phyloP scores from a whole-genome alignment of 2,797 vertebrate species.

The Lacerta agilis region DNA sequence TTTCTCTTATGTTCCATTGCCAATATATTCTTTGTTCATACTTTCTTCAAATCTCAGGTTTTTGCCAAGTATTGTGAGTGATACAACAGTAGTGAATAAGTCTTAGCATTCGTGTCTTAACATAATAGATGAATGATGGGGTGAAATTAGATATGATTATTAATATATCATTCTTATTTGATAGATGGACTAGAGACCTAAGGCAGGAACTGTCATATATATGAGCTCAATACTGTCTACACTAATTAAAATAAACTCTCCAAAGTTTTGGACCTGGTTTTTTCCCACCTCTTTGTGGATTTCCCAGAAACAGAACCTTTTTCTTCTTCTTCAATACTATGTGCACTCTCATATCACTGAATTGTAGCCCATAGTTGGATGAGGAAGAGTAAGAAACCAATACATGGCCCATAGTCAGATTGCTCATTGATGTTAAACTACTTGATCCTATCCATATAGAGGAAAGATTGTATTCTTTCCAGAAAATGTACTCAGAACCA shows the following conservation, averaged over 20 bases:
- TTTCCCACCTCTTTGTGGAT: neutral
- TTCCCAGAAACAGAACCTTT: neutral
- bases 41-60: neutral
- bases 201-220: neutral
- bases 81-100: neutral
- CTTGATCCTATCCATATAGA: neutral
- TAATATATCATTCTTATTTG: neutral
- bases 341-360: neutral
- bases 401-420: neutral
- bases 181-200: neutral
- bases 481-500: neutral
- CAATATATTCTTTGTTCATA: neutral
- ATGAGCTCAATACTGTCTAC: neutral
- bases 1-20: no score
- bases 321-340: neutral
- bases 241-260: neutral
- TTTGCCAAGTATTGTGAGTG: neutral
- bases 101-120: neutral
- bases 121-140: neutral
- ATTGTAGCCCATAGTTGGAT: neutral
- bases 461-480: neutral
- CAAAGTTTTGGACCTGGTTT: no score
- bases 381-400: neutral
- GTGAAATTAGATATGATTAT: neutral
- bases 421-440: neutral